Base-by-base conservation (phyloP, 2,797 vertebrate genomes). In the Lepus oiostolus region DNA sequence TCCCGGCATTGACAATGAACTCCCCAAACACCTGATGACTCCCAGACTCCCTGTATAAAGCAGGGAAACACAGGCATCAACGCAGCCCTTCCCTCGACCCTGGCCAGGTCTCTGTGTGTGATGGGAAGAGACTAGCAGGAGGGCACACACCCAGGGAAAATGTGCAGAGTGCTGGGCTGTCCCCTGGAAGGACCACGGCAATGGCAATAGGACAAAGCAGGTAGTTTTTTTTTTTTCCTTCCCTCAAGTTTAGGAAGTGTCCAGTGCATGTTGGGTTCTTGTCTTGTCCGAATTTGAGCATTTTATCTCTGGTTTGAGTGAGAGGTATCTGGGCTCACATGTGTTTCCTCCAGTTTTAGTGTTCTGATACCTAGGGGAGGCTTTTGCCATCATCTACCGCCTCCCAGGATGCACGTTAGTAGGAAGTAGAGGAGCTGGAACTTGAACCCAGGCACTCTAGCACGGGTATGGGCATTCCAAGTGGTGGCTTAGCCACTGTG, bases 191-290 rank as follows among this genome's bases (percentile, higher is more conserved):
- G 60, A 65, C 38, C 74, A 60, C 35, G 62, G 63, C 22, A 14
- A 10, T 3, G 7, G 30, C 17, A 22, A 14, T 16, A 89, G 24
- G 35, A 14, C 60, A 54, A 5, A 79, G 9, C 62, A 42, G 32
- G 17, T 7, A 21, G 4, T 63, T 1, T 42, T 26, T 54, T 22
- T 42, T 19, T 8, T 24, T 38, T 30, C 58, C 50, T 24, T 50
- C 32, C 62, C 50, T 52, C 74, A 14, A 0, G 28, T 10, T 54
- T 12, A 5, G 11, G 22, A 52, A 5, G 12, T 2, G 24, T 35
- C 2, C 22, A 0, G 0, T 13, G 4, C 10, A 0, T 0, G 19
- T 26, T 62, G 82, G 74, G 4, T 1, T 21, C 38, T 42, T 72
- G 12, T 21, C 38, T 62, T 30, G 2, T 38, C 32, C 12, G 81